phyloP scores from a whole-genome alignment of 1,140 invertebrate species.

The Branchinecta lindahli region DNA sequence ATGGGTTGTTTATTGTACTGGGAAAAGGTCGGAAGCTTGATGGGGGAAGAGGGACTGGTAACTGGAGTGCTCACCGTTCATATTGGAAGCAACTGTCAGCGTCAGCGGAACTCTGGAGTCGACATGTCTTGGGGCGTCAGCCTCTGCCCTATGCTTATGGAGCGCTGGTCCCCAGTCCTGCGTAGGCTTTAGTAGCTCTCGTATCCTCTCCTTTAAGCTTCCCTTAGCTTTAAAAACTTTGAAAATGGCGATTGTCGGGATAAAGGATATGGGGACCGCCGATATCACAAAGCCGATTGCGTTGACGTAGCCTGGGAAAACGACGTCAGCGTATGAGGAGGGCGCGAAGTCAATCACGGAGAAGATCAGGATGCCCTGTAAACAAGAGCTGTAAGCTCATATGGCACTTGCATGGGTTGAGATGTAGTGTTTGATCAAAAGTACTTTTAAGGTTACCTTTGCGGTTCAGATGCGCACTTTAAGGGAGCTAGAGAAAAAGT shows the following conservation, averaged over 20 bases:
- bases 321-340: constrained; percentile 49
- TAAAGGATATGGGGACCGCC: constrained; percentile 49
- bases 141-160: constrained; percentile 24
- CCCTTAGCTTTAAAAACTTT: constrained; percentile 41
- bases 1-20: too few species aligned
- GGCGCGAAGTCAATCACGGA: constrained; percentile 67
- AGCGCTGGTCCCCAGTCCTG: constrained; percentile 45
- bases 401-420: too few species aligned
- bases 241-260: constrained; percentile 46
- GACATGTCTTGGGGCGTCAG: constrained; percentile 29
- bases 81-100: neutral
- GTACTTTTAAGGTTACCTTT: too few species aligned
- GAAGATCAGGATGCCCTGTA: constrained; percentile 59
- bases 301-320: constrained; percentile 60
- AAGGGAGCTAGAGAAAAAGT: too few species aligned
- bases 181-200: constrained; percentile 42
- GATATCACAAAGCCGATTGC: constrained; percentile 60
- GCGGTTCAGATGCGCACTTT: too few species aligned
- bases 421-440: too few species aligned
- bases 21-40: too few species aligned
- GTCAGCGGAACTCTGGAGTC: constrained; percentile 16
- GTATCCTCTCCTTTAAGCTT: constrained; percentile 38
- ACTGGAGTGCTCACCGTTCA: constrained; percentile 4
- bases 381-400: too few species aligned
- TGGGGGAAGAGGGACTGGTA: too few species aligned